These are phyloP conservation scores for Petaurus breviceps DNA, from an alignment of 2,113 vertebrate species.

Conservation along the genomic window DNA sequence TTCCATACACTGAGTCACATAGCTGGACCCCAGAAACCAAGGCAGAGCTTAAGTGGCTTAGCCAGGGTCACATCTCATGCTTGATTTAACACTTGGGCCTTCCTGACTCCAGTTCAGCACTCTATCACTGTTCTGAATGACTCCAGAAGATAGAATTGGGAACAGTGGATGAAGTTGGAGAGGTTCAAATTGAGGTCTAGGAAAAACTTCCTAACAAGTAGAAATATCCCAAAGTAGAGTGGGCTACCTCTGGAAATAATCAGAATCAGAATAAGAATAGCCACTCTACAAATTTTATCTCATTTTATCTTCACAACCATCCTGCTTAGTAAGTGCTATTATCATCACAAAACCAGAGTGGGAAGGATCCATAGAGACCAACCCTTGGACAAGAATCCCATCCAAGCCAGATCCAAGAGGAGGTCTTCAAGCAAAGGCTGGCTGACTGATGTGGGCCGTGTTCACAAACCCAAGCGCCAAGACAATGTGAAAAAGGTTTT, in stretches of 20 bases:
- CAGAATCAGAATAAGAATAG: neutral
- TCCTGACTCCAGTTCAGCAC: neutral
- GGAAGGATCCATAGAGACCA: neutral
- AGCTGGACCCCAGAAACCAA: neutral
- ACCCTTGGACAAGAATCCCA: neutral
- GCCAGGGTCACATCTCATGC: neutral
- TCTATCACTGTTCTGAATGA: neutral
- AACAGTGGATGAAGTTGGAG: neutral
- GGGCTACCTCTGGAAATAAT: neutral
- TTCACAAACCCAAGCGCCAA: neutral
- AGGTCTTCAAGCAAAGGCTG: neutral
- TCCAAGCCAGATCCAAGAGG: neutral
- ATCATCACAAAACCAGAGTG: neutral
- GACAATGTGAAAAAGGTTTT: neutral
- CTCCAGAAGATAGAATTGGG: neutral
- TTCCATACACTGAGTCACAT: neutral
- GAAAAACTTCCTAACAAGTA: neutral
- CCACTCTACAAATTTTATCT: neutral
- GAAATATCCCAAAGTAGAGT: neutral
- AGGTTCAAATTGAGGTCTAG: neutral
- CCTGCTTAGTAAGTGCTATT: neutral
- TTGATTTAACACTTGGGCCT: neutral
- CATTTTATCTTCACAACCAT: neutral
- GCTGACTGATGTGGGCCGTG: neutral
- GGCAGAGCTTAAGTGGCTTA: neutral